Conservation (phyloP, 2,888 invertebrate species). For the Apamea crenata region DNA sequence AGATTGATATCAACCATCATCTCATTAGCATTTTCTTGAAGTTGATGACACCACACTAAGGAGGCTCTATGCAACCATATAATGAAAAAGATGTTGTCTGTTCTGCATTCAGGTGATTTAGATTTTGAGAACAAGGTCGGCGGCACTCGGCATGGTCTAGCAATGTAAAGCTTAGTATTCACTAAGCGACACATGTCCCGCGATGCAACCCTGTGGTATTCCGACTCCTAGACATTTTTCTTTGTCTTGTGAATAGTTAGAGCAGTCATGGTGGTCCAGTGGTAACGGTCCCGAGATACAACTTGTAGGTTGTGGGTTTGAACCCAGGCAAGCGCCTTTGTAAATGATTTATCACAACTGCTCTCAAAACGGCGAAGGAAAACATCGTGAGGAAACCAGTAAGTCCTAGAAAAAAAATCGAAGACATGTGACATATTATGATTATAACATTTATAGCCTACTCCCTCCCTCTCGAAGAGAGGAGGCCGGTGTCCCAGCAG, state of each 20-base stretch:
- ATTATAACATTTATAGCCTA: not conserved
- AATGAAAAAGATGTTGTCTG: conserved; percentile 1
- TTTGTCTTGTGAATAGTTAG: not conserved
- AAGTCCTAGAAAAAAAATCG: not conserved
- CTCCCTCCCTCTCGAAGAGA: not conserved
- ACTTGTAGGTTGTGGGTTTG: not conserved
- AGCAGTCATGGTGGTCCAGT: not conserved
- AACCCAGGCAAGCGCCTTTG: not conserved
- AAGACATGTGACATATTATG: not conserved
- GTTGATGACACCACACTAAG: conserved; percentile 22
- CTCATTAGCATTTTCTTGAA: conserved; percentile 28
- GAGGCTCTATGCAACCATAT: not conserved
- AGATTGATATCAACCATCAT: conserved; percentile 6
- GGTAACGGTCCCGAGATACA: not conserved
- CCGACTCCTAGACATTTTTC: not conserved
- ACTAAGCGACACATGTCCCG: conserved; percentile 6
- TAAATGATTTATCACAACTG: not conserved
- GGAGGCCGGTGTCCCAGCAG: not conserved
- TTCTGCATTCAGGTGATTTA: conserved; percentile 31
- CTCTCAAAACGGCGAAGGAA: not conserved
- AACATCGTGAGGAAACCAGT: not conserved
- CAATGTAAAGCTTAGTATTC: conserved; percentile 19
- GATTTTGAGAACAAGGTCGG: conserved; percentile 41
- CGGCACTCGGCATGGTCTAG: not conserved
- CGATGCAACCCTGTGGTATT: not conserved